Percentiles rank a stretch among this genome's conserved stretches.
Conservation (phyloP, 92 coral and sea anemone species). For the Parazoanthus swiftii region DNA sequence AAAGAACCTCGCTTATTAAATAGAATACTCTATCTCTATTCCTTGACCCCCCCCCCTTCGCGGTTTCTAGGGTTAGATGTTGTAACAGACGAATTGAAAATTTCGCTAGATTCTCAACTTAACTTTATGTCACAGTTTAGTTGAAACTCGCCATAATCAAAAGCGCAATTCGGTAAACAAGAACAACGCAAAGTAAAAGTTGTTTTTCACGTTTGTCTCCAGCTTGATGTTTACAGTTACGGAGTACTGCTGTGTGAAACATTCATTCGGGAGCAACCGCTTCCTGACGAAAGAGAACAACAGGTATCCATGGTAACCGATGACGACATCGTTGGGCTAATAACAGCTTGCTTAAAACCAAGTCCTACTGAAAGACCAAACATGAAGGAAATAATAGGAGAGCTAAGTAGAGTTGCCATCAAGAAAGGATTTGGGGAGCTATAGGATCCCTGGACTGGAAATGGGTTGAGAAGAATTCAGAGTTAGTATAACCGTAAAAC, state of each 20-base stretch:
- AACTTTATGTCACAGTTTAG: not conserved
- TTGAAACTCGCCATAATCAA: not conserved
- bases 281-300: constrained; percentile 25
- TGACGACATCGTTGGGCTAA: not conserved
- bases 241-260: constrained; percentile 35
- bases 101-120: not conserved
- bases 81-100: no score
- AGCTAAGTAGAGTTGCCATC: not conserved
- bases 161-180: not conserved
- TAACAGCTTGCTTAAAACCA: constrained; percentile 13
- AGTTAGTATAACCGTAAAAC: no score
- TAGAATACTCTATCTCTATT: no score
- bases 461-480: not conserved
- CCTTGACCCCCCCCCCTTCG: no score
- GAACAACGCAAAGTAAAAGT: not conserved
- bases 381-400: constrained; percentile 16
- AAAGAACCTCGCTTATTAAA: no score
- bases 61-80: no score
- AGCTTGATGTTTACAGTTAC: constrained; percentile 38
- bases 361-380: constrained; percentile 8
- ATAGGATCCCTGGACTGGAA: not conserved
- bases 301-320: constrained; percentile 35
- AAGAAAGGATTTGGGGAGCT: not conserved
- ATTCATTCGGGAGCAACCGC: not conserved
- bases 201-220: not conserved